phyloP scores from a whole-genome alignment of 2,113 vertebrate genomes.

The Callochromis pleurospilus region DNA sequence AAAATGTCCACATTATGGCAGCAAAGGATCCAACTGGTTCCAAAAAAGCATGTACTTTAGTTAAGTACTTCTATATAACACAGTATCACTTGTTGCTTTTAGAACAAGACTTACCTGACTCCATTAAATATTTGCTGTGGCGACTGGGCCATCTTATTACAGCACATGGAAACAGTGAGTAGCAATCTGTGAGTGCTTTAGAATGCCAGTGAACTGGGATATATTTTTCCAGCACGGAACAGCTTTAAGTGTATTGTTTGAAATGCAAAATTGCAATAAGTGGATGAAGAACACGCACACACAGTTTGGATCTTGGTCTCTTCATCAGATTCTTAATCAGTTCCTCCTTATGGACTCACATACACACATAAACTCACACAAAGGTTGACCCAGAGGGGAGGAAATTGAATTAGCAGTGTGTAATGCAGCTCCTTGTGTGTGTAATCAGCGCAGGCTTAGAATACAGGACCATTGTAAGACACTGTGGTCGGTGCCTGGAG shows the following conservation, averaged over 20 bases:
- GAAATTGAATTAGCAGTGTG: conserved; percentile 67
- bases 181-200: background rate
- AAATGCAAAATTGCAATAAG: background rate
- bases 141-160: background rate
- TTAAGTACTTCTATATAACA: background rate
- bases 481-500: conserved; percentile 19
- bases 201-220: background rate
- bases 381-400: conserved; percentile 38
- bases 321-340: conserved; percentile 24
- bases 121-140: background rate
- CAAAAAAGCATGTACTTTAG: background rate
- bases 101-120: background rate
- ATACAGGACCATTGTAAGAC: conserved; percentile 57
- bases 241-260: background rate
- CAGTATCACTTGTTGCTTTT: background rate
- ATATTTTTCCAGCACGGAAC: background rate
- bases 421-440: conserved; percentile 67
- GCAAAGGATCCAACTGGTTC: background rate
- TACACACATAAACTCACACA: conserved; percentile 13
- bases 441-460: conserved; percentile 59
- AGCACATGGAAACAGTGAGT: background rate
- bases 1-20: background rate
- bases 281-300: background rate
- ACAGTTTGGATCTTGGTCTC: conserved; percentile 9
- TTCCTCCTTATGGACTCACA: conserved; percentile 8